phyloP scores from a whole-genome alignment of 2,113 vertebrate species.

The Chrysemys picta region DNA sequence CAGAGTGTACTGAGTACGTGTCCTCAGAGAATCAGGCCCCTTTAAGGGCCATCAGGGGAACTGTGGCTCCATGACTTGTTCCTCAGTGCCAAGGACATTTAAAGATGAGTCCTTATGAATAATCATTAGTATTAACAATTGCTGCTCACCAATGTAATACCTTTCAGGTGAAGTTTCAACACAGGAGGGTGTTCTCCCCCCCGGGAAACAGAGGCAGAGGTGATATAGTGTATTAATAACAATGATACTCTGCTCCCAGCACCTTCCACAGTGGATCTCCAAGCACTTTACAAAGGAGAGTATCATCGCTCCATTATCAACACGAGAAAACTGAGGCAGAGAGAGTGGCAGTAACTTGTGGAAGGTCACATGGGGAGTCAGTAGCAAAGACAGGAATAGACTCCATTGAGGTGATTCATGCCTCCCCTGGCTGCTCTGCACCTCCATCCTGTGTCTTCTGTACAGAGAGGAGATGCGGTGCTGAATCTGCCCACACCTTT shows the following conservation, averaged over 20 bases:
- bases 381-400: background rate
- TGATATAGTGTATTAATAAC: background rate
- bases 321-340: background rate
- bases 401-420: too few species aligned
- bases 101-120: background rate
- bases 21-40: background rate
- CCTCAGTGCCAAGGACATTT: background rate
- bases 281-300: background rate
- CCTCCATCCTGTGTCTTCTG: background rate
- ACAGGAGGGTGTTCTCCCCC: background rate
- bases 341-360: too few species aligned
- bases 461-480: background rate
- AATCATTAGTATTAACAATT: background rate
- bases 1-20: background rate
- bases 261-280: background rate
- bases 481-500: background rate
- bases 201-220: background rate
- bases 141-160: background rate
- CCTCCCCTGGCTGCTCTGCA: too few species aligned
- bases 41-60: background rate
- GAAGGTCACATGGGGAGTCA: background rate
- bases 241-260: background rate
- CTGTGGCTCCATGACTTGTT: background rate
- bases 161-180: background rate
- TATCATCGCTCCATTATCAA: background rate